phyloP scores from a whole-genome alignment of 2,888 invertebrate genomes.

The Atethmia centrago region DNA sequence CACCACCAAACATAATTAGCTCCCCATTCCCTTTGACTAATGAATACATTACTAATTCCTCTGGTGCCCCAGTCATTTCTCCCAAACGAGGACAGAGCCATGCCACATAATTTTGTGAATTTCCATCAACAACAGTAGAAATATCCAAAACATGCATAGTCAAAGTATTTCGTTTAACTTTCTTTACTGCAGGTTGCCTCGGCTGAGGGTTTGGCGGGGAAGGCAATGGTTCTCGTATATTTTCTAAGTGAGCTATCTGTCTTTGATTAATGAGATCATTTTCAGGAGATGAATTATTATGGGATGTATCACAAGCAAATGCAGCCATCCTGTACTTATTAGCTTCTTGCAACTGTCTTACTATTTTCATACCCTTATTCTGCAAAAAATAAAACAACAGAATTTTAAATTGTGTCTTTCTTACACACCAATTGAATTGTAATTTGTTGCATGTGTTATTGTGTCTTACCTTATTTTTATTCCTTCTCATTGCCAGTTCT shows the following conservation, averaged over 20 bases:
- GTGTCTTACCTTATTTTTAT: conserved; percentile 80
- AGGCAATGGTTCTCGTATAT: conserved; percentile 80
- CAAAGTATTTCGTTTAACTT: conserved; percentile 92
- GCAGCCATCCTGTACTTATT: conserved; percentile 89
- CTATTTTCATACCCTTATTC: conserved; percentile 88
- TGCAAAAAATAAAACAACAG: conserved; percentile 72
- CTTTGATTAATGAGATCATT: conserved; percentile 88
- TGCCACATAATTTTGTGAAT: conserved; percentile 91
- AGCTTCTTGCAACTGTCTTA: conserved; percentile 87
- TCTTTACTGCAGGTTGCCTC: conserved; percentile 89
- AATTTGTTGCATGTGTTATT: neutral
- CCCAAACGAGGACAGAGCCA: conserved; percentile 93
- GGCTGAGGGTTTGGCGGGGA: conserved; percentile 78
- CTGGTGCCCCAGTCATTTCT: conserved; percentile 93
- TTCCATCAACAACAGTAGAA: conserved; percentile 92
- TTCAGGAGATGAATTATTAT: conserved; percentile 80
- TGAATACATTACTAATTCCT: conserved; percentile 97
- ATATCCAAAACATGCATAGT: conserved; percentile 97
- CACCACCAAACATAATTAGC: conserved; percentile 98
- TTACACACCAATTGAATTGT: neutral
- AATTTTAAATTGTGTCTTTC: neutral
- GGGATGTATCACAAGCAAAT: conserved; percentile 86
- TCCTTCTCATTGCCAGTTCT: conserved; percentile 81
- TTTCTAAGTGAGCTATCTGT: conserved; percentile 86
- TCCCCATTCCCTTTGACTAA: conserved; percentile 97